phyloP scores from a whole-genome alignment of 2,888 invertebrate genomes.

The Apotomis capreana region DNA sequence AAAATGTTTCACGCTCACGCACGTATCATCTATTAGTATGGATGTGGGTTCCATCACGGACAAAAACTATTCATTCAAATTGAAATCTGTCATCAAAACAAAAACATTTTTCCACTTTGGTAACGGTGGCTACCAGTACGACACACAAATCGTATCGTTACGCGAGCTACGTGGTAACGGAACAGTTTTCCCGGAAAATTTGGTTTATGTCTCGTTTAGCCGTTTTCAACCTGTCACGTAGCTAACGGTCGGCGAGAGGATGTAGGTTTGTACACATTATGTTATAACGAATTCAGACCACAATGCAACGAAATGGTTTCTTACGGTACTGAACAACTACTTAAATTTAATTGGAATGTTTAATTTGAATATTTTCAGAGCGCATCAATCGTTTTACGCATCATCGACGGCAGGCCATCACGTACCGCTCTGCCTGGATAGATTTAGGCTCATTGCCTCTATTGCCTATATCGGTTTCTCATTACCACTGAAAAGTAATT shows the following conservation, averaged over 20 bases:
- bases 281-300: conserved; percentile 28
- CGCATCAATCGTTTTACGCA: conserved; percentile 47
- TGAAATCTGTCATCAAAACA: conserved; percentile 26
- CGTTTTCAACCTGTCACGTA: conserved; percentile 36
- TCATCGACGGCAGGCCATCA: conserved; percentile 49
- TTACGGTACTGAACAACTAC: conserved; percentile 10
- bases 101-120: conserved; percentile 23
- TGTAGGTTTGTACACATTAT: conserved; percentile 20
- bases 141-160: conserved; percentile 37
- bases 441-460: conserved; percentile 48
- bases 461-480: conserved; percentile 20
- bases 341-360: background rate
- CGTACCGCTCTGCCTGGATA: conserved; percentile 54
- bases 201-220: conserved; percentile 31
- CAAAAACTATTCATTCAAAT: conserved; percentile 20
- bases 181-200: conserved; percentile 39
- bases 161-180: conserved; percentile 33
- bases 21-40: conserved; percentile 56
- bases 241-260: conserved; percentile 37
- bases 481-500: conserved; percentile 26
- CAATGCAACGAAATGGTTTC: conserved; percentile 9
- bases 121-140: conserved; percentile 21
- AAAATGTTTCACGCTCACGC: conserved; percentile 64
- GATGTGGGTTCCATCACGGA: conserved; percentile 12
- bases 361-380: background rate